Base-by-base conservation (phyloP, 2,797 vertebrate species). In the Distichodus sexfasciatus region DNA sequence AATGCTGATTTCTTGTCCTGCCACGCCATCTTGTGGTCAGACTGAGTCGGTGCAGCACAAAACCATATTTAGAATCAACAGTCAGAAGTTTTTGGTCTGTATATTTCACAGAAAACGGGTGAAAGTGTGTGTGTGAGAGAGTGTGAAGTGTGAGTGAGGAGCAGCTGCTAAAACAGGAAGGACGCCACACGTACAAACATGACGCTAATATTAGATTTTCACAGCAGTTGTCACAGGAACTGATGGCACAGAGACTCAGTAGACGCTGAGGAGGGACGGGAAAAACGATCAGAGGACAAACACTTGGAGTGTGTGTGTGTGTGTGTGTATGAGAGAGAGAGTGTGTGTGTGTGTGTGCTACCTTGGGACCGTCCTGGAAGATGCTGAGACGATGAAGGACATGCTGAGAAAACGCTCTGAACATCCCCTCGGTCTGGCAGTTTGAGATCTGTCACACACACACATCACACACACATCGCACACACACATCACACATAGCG, bases 381-480 rank as follows among this genome's bases (percentile, higher is more conserved):
- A 99, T 88, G 70, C 90, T 89, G 62, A 99, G 90, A 62, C 96
- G 92, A 84, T 96, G 90, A 0, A 99, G 88, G 15, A 98, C 88
- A 6, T 99, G 96, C 82, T 98, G 95, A 33, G 97, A 96, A 84
- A 99, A 99, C 0, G 96, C 95, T 84, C 90, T 82, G 80, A 99
- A 98, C 77, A 99, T 87, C 24, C 96, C 97, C 0, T 95, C 92
- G 19, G 91, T 85, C 0, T 86, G 87, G 79, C 97, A 99, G 84
- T 96, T 90, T 26, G 95, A 93, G 71, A 99, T 94, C 97, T 99
- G 82, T 67, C 89, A 91, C 70, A 66, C 66, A 78, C 68, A 88
- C 65, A 81, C 6, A 40, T 74, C 76, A 33, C 38, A 55, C 12
- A 61, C 35, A 65, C 58, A 65, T 44, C 59, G 80, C 4, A 36